Evolutionary conservation across 2,888 invertebrate species (phyloP), one percentile per base, ranked within the genome.

Genomic region (Drosophila meridiana): DNA sequence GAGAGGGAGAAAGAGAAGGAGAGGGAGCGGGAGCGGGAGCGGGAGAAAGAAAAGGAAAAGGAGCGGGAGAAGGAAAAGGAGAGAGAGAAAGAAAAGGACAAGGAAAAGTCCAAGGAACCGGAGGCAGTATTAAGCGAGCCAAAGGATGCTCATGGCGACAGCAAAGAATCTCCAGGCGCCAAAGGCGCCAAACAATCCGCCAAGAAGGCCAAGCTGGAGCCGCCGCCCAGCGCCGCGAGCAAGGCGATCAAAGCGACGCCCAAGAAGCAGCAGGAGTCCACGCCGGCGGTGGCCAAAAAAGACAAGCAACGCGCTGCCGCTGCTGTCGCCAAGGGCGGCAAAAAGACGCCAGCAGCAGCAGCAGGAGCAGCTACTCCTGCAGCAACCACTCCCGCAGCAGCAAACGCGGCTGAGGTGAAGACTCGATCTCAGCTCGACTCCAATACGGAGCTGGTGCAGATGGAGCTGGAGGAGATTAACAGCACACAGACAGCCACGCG

Each of bases 371-470:
- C 38, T 6, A 38, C 30, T 13, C 0, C 45, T 32, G 11, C 30
- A 26, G 6, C 52, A 45, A 3, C 56, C n/a, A 7, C 59, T 36
- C 4, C 53, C 36, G 9, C 57, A 42, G 2, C 48, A 9, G 0
- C 69, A 20, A 20, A 20, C 20, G 20, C 20, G 0, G 20, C 20
- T 20, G 20, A 20, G 20, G 20, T 20, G 20, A 20, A 20, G 20
- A 20, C 20, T 20, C 20, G 20, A 20, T 20, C 8, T 0, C 55
- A 75, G n/a, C 68, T 83, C 2, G 92, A 91, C 43, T 83, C 91
- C 11, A 92, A 92, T 52, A 92, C 92, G 4, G 91, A 91, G 59
- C 74, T 73, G 42, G 92, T 92, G 66, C 92, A 91, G 58, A 91
- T 91, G 91, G 91, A 92, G 13, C 76, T 91, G 60, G 92, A 91